These are phyloP conservation scores for Diuraphis noxia DNA, from an alignment of 1,140 invertebrate species.

Conservation along the genomic window DNA sequence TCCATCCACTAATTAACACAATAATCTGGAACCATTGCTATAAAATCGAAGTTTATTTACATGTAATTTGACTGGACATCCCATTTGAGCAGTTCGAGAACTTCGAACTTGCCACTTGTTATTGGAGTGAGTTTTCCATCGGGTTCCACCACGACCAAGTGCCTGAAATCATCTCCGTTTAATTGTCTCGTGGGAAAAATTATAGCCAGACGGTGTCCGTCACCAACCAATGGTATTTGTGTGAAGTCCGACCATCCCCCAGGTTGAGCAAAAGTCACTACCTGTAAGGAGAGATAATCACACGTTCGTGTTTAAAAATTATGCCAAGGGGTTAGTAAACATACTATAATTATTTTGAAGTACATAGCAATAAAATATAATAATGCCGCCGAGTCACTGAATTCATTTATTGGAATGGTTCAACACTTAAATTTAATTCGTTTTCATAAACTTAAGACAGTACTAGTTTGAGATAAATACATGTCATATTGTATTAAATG, in stretches of 20 bases:
- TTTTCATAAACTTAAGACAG: background rate
- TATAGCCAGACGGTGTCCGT: background rate
- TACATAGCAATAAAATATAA: background rate
- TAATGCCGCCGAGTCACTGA: no score
- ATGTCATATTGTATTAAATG: no score
- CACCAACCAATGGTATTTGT: conserved; percentile 7
- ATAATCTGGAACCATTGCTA: background rate
- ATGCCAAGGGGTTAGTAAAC: background rate
- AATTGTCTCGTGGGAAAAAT: background rate
- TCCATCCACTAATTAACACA: background rate
- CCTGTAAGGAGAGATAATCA: background rate
- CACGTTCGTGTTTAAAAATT: background rate
- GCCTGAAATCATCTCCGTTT: background rate
- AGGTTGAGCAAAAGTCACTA: background rate
- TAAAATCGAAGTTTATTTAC: background rate
- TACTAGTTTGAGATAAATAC: no score
- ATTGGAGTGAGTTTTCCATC: background rate
- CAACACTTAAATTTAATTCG: no score
- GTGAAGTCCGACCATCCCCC: conserved; percentile 32
- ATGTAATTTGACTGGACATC: background rate
- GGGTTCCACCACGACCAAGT: background rate
- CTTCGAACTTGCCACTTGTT: conserved; percentile 26
- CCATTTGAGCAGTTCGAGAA: conserved; percentile 24
- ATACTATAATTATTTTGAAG: background rate
- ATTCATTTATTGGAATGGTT: no score